A percentile compares a stretch with the other conserved stretches of the same genome.
phyloP scores from a whole-genome alignment of 2,113 vertebrate species.

The Tringa solitaria region DNA sequence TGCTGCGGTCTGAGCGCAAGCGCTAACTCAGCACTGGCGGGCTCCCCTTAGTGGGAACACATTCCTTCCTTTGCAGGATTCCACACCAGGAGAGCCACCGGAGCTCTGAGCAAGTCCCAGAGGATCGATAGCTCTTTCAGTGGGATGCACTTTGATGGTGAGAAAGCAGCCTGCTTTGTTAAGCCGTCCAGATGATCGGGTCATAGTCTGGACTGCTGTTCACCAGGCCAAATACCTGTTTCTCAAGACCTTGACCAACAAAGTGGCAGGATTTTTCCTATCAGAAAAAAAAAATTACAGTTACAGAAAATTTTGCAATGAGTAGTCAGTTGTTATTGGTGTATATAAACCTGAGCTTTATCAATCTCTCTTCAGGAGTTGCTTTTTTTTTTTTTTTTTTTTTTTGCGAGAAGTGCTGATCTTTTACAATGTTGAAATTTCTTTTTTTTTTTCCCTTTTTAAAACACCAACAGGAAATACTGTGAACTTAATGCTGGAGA shows the following conservation, averaged over 20 bases:
- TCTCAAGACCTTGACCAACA: neutral
- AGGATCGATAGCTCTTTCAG: constrained; percentile 54
- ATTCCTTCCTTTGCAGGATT: constrained; percentile 41
- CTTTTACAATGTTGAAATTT: neutral
- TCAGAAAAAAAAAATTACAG: neutral
- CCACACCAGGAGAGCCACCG: constrained; percentile 1
- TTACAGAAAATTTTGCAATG: neutral
- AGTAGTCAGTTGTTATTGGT: neutral
- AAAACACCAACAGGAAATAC: neutral
- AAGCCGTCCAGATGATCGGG: constrained; percentile 46
- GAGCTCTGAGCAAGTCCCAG: constrained; percentile 11
- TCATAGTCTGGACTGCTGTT: neutral
- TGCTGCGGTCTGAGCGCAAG: constrained; percentile 37
- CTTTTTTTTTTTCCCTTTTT: neutral
- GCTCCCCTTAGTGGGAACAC: neutral
- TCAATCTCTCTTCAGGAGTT: neutral
- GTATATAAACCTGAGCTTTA: neutral
- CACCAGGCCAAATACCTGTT: neutral
- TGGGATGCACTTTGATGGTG: constrained; percentile 64
- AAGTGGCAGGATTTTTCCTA: neutral
- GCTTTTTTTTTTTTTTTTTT: neutral
- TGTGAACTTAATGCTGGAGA: neutral
- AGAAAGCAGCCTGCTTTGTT: constrained; percentile 59
- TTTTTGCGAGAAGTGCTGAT: neutral
- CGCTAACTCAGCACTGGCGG: constrained; percentile 60